These are phyloP conservation scores for Limonius californicus DNA, from an alignment of 1,140 invertebrate species.

Conservation along the genomic window DNA sequence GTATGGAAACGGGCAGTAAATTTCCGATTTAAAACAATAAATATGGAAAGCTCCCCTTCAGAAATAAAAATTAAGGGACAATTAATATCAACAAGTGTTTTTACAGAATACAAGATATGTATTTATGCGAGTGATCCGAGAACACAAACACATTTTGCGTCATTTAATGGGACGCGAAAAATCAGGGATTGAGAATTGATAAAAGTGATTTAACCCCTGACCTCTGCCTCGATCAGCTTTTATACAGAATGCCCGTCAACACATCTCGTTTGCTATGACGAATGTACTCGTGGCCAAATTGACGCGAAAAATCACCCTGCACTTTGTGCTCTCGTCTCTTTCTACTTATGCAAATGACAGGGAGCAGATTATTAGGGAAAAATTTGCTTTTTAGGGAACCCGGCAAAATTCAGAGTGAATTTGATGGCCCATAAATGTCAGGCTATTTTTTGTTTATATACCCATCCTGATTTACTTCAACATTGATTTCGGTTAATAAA, in stretches of 20 bases:
- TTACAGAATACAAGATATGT: constrained; percentile 17
- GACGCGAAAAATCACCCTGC: constrained; percentile 8
- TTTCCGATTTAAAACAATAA: constrained; percentile 8
- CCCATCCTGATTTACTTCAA: constrained; percentile 37
- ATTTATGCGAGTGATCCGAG: constrained; percentile 20
- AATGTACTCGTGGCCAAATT: constrained; percentile 23
- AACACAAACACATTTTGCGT: constrained; percentile 25
- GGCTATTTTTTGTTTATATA: constrained; percentile 28
- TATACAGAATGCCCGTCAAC: constrained; percentile 31
- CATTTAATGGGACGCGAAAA: constrained; percentile 22
- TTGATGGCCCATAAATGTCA: constrained; percentile 40
- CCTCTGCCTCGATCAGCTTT: constrained; percentile 19
- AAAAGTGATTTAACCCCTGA: constrained; percentile 25
- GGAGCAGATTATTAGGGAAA: constrained; percentile 7
- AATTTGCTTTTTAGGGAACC: constrained; percentile 6
- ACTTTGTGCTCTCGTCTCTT: constrained; percentile 6
- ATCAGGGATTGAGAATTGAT: constrained; percentile 27
- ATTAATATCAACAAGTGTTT: constrained; percentile 15
- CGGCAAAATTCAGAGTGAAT: constrained; percentile 30
- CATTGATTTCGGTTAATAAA: constrained; percentile 41
- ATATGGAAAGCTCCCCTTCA: background rate
- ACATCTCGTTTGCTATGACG: constrained; percentile 28
- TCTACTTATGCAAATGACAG: constrained; percentile 12
- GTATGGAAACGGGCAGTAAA: background rate
- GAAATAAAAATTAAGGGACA: constrained; percentile 9